A percentile compares a stretch with the other conserved stretches of the same genome.
phyloP scores from a whole-genome alignment of 2,113 vertebrate genomes.

The Pelecanus crispus region DNA sequence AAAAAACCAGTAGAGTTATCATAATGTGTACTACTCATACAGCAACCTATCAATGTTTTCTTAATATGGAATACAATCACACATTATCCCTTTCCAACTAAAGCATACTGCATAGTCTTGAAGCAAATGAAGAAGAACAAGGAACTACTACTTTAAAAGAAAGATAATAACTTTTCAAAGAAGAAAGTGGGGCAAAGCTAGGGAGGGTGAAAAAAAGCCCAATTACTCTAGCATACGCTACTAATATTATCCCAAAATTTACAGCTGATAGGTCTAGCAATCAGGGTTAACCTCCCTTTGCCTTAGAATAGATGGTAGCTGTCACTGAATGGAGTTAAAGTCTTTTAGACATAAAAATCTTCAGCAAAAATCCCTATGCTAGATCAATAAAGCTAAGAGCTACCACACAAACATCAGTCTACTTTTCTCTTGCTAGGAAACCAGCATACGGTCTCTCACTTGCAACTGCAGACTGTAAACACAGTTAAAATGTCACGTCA shows the following conservation, averaged over 20 bases:
- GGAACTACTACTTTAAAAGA: neutral
- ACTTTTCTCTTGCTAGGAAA: neutral
- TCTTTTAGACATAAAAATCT: neutral
- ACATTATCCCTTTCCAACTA: neutral
- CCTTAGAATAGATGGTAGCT: neutral
- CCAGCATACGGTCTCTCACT: neutral
- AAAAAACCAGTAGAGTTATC: neutral
- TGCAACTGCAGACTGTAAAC: neutral
- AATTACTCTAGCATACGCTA: neutral
- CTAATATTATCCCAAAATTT: neutral
- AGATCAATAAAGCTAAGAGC: neutral
- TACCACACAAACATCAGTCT: neutral
- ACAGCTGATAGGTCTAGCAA: neutral
- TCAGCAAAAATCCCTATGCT: accelerated
- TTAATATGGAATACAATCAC: neutral
- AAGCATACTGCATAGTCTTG: neutral
- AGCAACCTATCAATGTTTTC: neutral
- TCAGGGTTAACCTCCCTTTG: neutral
- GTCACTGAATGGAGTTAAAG: neutral
- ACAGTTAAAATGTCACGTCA: neutral
- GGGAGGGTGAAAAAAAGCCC: neutral
- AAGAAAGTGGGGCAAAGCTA: neutral
- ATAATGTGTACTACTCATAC: neutral
- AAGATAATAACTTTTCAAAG: neutral
- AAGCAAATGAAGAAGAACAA: neutral